phyloP scores from a whole-genome alignment of 2,113 vertebrate genomes.

The Speoplatyrhinus poulsoni region DNA sequence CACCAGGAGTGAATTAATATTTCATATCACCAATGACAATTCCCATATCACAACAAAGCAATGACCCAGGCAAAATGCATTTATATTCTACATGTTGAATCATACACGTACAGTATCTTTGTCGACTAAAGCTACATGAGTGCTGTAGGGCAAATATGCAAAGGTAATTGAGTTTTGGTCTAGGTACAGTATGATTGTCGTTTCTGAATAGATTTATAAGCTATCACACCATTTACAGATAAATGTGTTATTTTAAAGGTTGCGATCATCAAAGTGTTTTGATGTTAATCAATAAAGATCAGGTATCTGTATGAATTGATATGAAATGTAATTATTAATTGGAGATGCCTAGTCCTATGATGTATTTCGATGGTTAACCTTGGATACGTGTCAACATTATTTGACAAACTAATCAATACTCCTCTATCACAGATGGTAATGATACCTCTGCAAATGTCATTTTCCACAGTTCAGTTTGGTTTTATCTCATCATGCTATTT shows the following conservation, averaged over 20 bases:
- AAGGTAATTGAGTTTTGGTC: too few relatives aligned
- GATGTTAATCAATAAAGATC: neutral
- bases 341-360: neutral
- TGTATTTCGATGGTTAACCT: conserved; percentile 9
- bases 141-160: too few relatives aligned
- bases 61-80: conserved; percentile 48
- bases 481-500: conserved; percentile 4
- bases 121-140: neutral
- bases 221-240: neutral
- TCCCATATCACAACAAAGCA: conserved; percentile 35
- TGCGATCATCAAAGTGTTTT: neutral
- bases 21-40: conserved; percentile 34
- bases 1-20: conserved; percentile 46
- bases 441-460: conserved; percentile 9
- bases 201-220: neutral
- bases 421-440: conserved; percentile 13
- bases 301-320: neutral
- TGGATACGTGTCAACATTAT: conserved; percentile 5
- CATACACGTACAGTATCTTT: conserved; percentile 12
- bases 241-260: neutral
- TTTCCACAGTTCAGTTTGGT: conserved; percentile 8
- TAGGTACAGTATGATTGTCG: neutral
- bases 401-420: conserved; percentile 27
- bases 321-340: neutral
- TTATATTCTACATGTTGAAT: conserved; percentile 25